Evolutionary conservation across 2,797 vertebrate genomes (phyloP).

Genomic region (Onychomys leucogaster): DNA sequence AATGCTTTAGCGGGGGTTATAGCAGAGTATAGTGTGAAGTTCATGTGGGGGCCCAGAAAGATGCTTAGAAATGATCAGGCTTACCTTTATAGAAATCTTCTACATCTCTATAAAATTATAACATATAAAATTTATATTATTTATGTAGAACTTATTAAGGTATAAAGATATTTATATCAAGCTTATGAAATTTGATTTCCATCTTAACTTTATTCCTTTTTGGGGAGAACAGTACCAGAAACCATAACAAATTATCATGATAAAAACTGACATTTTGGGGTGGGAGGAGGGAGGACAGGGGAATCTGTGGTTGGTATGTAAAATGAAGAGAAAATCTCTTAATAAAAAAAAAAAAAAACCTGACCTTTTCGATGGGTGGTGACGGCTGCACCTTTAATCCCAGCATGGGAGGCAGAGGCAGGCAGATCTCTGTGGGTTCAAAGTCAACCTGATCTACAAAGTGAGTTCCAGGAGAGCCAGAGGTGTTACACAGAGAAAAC

Average conservation of each 20-base stretch:
- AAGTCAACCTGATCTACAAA: background rate
- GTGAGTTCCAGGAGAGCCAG: background rate
- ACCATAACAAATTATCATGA: conserved; percentile 17
- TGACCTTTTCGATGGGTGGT: background rate
- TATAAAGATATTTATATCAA: background rate
- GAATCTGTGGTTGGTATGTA: too few relatives aligned
- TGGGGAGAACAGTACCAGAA: background rate
- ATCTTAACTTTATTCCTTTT: background rate
- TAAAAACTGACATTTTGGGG: conserved; percentile 39
- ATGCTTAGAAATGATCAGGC: background rate
- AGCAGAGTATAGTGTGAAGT: background rate
- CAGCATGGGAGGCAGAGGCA: background rate
- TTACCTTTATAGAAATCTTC: background rate
- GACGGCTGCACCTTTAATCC: background rate
- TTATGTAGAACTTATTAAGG: background rate
- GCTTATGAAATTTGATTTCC: background rate
- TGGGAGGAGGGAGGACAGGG: too few relatives aligned
- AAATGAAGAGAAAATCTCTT: too few relatives aligned
- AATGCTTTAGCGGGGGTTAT: background rate
- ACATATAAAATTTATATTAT: background rate
- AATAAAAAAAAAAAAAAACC: background rate
- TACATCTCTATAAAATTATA: background rate
- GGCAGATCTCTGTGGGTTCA: background rate
- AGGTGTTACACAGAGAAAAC: background rate
- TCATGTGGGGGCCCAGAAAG: background rate